Conservation (phyloP, 2,113 vertebrate species). For the Perca schrenkii region DNA sequence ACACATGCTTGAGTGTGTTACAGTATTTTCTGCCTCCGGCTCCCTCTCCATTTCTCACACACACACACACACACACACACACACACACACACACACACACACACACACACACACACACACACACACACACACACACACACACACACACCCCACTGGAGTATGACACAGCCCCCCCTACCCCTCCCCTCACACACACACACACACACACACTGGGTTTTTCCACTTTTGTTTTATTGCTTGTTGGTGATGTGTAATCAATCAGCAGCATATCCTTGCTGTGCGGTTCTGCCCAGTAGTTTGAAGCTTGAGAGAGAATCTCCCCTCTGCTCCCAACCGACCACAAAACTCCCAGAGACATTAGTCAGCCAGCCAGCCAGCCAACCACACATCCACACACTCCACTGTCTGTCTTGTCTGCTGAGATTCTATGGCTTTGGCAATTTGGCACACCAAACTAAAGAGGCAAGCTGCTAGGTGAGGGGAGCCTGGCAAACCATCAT, state of each 20-base stretch:
- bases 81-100: neutral
- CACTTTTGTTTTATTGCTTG: slow-evolving; percentile 75
- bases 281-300: slow-evolving; percentile 71
- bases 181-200: slow-evolving; percentile 18
- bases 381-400: slow-evolving; percentile 33
- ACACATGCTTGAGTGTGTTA: slow-evolving; percentile 44
- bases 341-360: slow-evolving; percentile 78
- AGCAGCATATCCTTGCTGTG: slow-evolving; percentile 69
- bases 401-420: slow-evolving; percentile 68
- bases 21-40: slow-evolving; percentile 62
- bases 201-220: slow-evolving; percentile 58
- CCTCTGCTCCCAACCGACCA: slow-evolving; percentile 70
- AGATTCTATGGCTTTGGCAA: slow-evolving; percentile 75
- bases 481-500: slow-evolving; percentile 75
- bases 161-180: no score
- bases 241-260: slow-evolving; percentile 78
- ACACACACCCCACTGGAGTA: neutral
- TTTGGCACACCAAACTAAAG: slow-evolving; percentile 75
- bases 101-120: slow-evolving; percentile 39
- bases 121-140: slow-evolving; percentile 54
- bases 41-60: slow-evolving; percentile 46
- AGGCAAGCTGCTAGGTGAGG: slow-evolving; percentile 80
- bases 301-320: slow-evolving; percentile 73
- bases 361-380: slow-evolving; percentile 60
- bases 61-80: no score